A percentile compares a stretch with the other conserved stretches of the same genome.
Conservation (phyloP, 2,113 vertebrate genomes). For the Varanus komodoensis region DNA sequence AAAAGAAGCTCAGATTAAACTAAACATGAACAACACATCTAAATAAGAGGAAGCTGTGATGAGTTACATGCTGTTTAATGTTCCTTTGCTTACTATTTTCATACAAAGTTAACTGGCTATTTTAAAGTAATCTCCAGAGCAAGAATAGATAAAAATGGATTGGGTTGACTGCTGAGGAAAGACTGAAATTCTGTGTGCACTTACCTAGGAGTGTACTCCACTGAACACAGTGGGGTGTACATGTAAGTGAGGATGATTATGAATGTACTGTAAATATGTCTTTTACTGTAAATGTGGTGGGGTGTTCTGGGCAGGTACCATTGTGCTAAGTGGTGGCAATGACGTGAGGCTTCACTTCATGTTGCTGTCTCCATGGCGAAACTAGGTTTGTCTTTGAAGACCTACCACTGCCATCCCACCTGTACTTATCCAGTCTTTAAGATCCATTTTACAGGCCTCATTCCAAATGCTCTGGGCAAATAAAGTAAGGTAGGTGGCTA, state of each 20-base stretch:
- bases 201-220: neutral
- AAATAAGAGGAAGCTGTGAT: constrained; percentile 44
- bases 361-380: neutral
- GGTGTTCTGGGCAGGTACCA: neutral
- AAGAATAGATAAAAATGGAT: too few relatives aligned
- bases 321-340: neutral
- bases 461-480: neutral
- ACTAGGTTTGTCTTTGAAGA: neutral
- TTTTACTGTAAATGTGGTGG: too few relatives aligned
- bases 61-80: neutral
- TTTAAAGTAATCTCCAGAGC: neutral
- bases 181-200: neutral
- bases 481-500: neutral
- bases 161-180: neutral
- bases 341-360: neutral
- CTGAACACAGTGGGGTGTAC: neutral
- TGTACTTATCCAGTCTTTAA: neutral
- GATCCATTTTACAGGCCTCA: neutral
- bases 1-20: neutral
- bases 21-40: constrained; percentile 37
- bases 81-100: constrained; percentile 26
- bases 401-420: neutral
- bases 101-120: constrained; percentile 3
- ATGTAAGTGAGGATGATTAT: neutral
- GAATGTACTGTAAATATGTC: neutral